phyloP scores from a whole-genome alignment of 2,113 vertebrate genomes.

The Oenanthe oenanthe region DNA sequence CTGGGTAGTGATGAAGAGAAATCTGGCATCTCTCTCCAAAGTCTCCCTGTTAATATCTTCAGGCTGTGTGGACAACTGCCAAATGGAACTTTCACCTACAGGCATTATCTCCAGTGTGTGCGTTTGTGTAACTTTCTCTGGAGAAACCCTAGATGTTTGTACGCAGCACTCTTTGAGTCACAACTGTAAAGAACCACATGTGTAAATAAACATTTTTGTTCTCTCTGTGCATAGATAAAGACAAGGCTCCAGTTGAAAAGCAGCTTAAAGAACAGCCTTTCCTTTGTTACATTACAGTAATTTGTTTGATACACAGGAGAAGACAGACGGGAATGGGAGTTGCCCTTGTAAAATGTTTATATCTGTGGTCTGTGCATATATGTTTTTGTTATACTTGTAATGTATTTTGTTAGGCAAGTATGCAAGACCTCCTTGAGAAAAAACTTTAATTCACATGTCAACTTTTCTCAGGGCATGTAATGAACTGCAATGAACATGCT shows the following conservation, averaged over 20 bases:
- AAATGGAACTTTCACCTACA: constrained; percentile 62
- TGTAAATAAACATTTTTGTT: constrained; percentile 64
- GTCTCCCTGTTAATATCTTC: constrained; percentile 53
- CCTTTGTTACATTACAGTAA: constrained; percentile 38
- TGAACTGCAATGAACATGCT: neutral
- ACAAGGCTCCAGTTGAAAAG: constrained; percentile 13
- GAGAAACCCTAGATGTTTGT: constrained; percentile 47
- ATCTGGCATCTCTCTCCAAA: constrained; percentile 40
- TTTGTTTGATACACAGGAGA: constrained; percentile 42
- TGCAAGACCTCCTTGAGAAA: constrained; percentile 18
- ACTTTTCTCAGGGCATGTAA: neutral
- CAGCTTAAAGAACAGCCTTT: constrained; percentile 26
- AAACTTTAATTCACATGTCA: neutral
- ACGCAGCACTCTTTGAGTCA: neutral
- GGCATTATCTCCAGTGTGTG: constrained; percentile 19
- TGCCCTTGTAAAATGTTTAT: constrained; percentile 40
- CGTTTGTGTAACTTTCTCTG: constrained; percentile 8
- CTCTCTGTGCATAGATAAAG: constrained; percentile 18
- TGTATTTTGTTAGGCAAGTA: constrained; percentile 61
- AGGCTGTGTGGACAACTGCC: constrained; percentile 61
- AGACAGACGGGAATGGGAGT: constrained; percentile 33
- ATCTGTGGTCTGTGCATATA: constrained; percentile 23
- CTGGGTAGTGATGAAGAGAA: constrained; percentile 25
- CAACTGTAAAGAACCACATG: constrained; percentile 23
- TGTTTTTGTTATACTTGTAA: constrained; percentile 42